Evolutionary conservation across 2,888 invertebrate species (phyloP).

Genomic region (Busseola fusca): DNA sequence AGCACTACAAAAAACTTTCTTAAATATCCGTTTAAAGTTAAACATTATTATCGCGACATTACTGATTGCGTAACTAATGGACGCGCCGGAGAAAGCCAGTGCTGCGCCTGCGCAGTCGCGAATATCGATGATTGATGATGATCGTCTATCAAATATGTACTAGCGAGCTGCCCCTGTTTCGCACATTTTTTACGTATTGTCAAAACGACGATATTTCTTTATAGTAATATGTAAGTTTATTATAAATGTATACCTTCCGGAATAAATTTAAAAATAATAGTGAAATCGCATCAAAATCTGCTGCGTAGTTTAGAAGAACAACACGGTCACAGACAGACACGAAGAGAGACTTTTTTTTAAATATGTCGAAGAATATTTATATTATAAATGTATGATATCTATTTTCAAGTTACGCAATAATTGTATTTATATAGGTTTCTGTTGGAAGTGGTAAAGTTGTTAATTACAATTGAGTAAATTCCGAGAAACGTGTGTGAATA

Average conservation of each 20-base stretch:
- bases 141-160: slow-evolving; percentile 34
- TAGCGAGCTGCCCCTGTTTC: background rate
- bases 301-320: background rate
- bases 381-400: too few species aligned
- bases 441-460: slow-evolving; percentile 15
- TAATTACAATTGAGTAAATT: slow-evolving; percentile 29
- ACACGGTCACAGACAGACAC: background rate
- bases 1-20: slow-evolving; percentile 37
- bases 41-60: slow-evolving; percentile 48
- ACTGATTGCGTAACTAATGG: slow-evolving; percentile 52
- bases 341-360: background rate
- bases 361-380: background rate
- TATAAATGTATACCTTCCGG: background rate
- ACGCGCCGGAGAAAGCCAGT: slow-evolving; percentile 57
- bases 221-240: background rate
- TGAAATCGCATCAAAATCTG: background rate
- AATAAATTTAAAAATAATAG: background rate
- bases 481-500: background rate
- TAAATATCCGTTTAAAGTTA: slow-evolving; percentile 40
- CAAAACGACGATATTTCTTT: too few species aligned
- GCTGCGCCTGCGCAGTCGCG: slow-evolving; percentile 29
- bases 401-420: slow-evolving; percentile 20
- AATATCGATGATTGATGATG: slow-evolving; percentile 56
- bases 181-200: background rate
- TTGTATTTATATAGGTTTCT: slow-evolving; percentile 3